Base-by-base conservation (phyloP, 2,113 vertebrate species). In the Cyanoliseus patagonus region DNA sequence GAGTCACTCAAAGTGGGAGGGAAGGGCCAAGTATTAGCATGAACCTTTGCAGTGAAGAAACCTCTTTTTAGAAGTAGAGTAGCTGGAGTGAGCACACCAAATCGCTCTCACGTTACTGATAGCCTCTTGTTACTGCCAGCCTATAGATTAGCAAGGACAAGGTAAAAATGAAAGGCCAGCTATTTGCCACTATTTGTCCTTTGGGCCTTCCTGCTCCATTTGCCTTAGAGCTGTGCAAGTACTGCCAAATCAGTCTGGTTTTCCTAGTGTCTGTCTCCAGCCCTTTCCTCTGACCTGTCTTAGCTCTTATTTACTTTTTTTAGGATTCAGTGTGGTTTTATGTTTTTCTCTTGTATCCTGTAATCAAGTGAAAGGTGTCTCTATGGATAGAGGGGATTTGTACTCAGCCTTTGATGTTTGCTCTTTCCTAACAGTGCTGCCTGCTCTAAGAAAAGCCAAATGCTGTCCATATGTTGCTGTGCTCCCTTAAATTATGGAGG, bases 401-500 rank as follows among this genome's bases (percentile, higher is more conserved):
- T 89, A 46, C 82, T 90, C 67, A 62, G 92, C 44, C 66, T 93
- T 96, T 91, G 94, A 69, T 66, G 77, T 96, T 94, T 94, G 82
- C 88, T 94, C 75, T 89, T 90, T 94, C 83, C 80, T 93, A 72
- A 31, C 1, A 3, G 67, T 87, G 44, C 87, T 94, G 74, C 91
- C 90, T 87, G 88, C 76, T 91, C 67, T 75, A 95, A 94, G 92
- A 85, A 94, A 94, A 92, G 88, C 77, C 94, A 88, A 95, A 90
- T 90, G 84, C 70, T 92, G 92, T 72, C 92, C 35, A 13, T 83
- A 37, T 67, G 87, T 91, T 94, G 62, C 82, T 13, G 8, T 77
- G 66, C 77, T 94, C 95, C 83, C 89, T 95, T 89, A 97, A 96
- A 97, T 97, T 96, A 95, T 0, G 3, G 89, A 86, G 87, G 70